A percentile compares a stretch with the other conserved stretches of the same genome.
Conservation (phyloP, 2,113 vertebrate genomes). For the Protobothrops mucrosquamatus region DNA sequence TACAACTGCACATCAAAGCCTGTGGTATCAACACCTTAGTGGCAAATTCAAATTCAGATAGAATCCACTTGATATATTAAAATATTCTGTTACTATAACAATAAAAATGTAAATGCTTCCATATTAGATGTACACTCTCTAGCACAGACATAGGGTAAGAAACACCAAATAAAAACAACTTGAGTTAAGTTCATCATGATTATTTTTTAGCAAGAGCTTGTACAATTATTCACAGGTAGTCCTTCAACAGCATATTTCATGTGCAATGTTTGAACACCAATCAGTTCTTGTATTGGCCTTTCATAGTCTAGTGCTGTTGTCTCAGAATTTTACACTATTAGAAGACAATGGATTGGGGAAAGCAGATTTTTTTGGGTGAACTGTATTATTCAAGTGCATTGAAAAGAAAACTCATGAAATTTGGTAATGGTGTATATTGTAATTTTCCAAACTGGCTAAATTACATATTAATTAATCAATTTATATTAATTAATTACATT, state of each 20-base stretch:
- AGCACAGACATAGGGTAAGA: not conserved
- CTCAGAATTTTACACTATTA: too few relatives aligned
- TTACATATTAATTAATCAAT: too few relatives aligned
- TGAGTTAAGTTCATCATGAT: not conserved
- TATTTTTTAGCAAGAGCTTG: not conserved
- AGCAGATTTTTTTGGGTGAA: too few relatives aligned
- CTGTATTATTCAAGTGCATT: not conserved
- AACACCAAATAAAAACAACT: not conserved
- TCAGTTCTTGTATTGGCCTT: not conserved
- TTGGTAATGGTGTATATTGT: not conserved
- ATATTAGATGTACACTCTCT: conserved; percentile 24
- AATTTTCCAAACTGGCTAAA: not conserved
- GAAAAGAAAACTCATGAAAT: not conserved
- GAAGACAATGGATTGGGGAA: too few relatives aligned
- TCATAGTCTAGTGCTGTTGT: too few relatives aligned
- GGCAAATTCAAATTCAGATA: conserved; percentile 29
- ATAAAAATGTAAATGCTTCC: not conserved
- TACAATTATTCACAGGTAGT: not conserved
- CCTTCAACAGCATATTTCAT: not conserved
- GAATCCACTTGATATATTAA: conserved; percentile 31
- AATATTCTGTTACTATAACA: conserved; percentile 25
- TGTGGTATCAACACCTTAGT: conserved; percentile 33
- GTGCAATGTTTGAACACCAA: not conserved
- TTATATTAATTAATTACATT: not conserved
- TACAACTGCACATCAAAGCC: conserved; percentile 21